Percentiles rank a stretch among this genome's conserved stretches.
Evolutionary conservation across 1,140 invertebrate species (phyloP).

Genomic region (Sitobion miscanthi): DNA sequence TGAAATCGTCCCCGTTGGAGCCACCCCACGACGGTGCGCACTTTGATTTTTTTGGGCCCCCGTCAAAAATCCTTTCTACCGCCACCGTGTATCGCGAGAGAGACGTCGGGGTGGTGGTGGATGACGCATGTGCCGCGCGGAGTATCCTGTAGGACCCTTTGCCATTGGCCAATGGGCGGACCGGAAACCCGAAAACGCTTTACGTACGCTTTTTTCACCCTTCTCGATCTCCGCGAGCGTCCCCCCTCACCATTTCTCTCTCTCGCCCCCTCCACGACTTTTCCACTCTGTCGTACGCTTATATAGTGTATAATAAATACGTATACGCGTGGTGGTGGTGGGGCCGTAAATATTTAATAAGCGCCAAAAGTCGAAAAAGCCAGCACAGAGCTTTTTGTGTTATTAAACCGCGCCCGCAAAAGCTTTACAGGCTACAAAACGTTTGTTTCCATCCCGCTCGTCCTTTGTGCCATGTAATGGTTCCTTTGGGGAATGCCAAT

Average conservation of each 20-base stretch:
- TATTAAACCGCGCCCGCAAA: constrained; percentile 56
- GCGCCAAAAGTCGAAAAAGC: constrained; percentile 56
- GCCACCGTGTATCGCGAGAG: neutral
- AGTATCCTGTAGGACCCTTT: constrained; percentile 31
- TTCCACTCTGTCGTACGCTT: neutral
- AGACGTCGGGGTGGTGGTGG: constrained; percentile 3
- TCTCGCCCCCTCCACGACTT: neutral
- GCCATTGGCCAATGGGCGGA: constrained; percentile 55
- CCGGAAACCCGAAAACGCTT: constrained; percentile 56
- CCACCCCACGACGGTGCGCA: neutral
- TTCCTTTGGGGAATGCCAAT: constrained; percentile 55
- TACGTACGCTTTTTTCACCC: constrained; percentile 55
- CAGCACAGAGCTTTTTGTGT: constrained; percentile 55
- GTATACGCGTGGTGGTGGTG: neutral
- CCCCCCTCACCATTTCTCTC: neutral
- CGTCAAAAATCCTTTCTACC: constrained; percentile 33
- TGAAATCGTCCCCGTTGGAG: neutral
- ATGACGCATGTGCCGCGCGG: constrained; percentile 53
- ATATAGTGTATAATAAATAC: neutral
- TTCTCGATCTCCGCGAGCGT: neutral
- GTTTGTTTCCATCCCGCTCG: constrained; percentile 45
- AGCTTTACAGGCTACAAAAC: constrained; percentile 54
- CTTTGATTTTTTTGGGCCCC: constrained; percentile 42
- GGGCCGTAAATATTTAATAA: constrained; percentile 56
- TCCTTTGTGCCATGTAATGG: constrained; percentile 24